A percentile compares a stretch with the other conserved stretches of the same genome.
Conservation (phyloP, 1,140 invertebrate species). For the Reticulitermes speratus region DNA sequence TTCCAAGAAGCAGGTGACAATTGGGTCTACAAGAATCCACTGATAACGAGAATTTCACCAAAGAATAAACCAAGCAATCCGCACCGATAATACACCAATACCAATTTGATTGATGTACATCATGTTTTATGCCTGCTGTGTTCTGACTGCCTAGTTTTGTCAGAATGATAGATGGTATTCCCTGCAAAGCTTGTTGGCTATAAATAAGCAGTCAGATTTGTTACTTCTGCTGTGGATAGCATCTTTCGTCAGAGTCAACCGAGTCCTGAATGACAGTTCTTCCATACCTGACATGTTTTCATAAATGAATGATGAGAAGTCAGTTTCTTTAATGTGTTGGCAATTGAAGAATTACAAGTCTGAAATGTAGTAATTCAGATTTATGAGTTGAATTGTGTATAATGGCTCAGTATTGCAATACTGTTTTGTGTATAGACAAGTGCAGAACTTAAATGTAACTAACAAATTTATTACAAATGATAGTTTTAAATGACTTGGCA, state of each 20-base stretch:
- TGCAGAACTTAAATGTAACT: not conserved
- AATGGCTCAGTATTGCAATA: not conserved
- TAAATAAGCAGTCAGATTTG: not conserved
- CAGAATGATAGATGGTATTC: not conserved
- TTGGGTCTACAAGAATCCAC: conserved; percentile 56
- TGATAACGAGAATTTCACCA: conserved; percentile 37
- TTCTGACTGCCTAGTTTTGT: not conserved
- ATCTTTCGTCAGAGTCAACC: not conserved
- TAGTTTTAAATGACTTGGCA: not conserved
- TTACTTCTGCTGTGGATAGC: not conserved
- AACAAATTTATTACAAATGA: not conserved
- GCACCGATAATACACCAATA: conserved; percentile 18
- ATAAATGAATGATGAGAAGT: not conserved
- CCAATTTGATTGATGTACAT: not conserved
- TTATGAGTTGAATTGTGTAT: not conserved
- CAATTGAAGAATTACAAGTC: not conserved
- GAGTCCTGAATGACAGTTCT: not conserved
- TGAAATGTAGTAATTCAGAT: not conserved
- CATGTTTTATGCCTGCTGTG: not conserved
- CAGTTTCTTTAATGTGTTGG: not conserved
- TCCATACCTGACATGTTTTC: not conserved
- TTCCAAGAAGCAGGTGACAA: conserved; percentile 59
- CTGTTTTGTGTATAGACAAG: not conserved
- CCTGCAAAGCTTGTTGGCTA: not conserved
- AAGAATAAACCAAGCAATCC: conserved; percentile 25